phyloP scores from a whole-genome alignment of 1,140 invertebrate genomes.

The Platyscapa corneri region DNA sequence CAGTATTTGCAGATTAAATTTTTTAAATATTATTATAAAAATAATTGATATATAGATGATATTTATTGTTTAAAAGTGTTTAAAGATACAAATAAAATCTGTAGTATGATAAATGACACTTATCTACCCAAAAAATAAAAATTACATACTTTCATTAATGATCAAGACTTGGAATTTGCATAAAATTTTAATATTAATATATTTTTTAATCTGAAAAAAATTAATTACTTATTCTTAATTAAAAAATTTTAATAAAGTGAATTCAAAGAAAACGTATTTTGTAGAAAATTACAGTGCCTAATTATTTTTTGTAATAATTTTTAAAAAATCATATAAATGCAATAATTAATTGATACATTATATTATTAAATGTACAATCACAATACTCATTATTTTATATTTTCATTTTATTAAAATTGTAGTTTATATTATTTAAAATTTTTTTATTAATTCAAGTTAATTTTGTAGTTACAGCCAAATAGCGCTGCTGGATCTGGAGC shows the following conservation, averaged over 20 bases:
- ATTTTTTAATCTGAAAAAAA: neutral
- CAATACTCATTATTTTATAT: conserved; percentile 54
- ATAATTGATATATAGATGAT: too few relatives aligned
- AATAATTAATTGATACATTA: conserved; percentile 28
- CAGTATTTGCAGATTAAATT: too few relatives aligned
- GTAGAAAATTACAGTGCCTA: neutral
- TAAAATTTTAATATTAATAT: neutral
- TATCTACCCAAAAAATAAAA: neutral
- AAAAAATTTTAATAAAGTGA: neutral
- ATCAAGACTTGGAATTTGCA: neutral
- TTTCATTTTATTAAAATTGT: conserved; percentile 38
- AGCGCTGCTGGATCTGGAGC: conserved; percentile 96
- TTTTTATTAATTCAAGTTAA: conserved; percentile 25
- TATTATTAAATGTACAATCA: conserved; percentile 35
- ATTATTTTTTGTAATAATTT: neutral
- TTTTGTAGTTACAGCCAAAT: conserved; percentile 87
- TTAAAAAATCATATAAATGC: neutral
- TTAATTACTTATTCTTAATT: neutral
- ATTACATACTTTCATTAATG: neutral
- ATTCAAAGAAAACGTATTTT: neutral
- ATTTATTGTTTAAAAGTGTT: too few relatives aligned
- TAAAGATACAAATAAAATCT: neutral
- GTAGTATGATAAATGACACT: neutral
- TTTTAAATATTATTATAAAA: too few relatives aligned
- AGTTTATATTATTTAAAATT: conserved; percentile 45